Percentiles rank a stretch among this genome's conserved stretches.
Evolutionary conservation across 1,140 invertebrate species (phyloP).

Genomic region (Eumaeus atala): DNA sequence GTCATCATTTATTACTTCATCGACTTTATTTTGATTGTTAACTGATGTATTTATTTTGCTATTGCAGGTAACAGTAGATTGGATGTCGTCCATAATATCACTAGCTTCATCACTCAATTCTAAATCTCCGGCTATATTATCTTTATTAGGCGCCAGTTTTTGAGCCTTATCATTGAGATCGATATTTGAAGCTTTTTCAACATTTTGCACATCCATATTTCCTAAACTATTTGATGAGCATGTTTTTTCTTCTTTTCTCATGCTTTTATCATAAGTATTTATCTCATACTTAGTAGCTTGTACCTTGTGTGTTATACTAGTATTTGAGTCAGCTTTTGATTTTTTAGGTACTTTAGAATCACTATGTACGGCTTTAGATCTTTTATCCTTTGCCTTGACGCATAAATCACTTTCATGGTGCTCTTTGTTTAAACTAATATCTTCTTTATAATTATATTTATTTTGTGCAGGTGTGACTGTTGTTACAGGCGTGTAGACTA

Average conservation of each 20-base stretch:
- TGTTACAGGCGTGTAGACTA: no score
- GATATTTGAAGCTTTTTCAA: neutral
- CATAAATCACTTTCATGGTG: conserved; percentile 1
- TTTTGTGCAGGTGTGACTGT: no score
- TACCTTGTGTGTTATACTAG: no score
- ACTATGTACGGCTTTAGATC: neutral
- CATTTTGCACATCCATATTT: no score
- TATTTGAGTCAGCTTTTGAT: conserved; percentile 11
- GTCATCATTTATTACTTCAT: neutral
- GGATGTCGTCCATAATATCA: conserved; percentile 32
- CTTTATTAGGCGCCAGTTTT: neutral
- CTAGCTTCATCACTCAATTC: conserved; percentile 58
- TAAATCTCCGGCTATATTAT: conserved; percentile 48
- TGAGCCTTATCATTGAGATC: neutral
- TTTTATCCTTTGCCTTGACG: neutral
- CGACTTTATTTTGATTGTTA: neutral
- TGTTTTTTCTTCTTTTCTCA: no score
- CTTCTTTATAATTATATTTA: no score
- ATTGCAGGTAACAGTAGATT: neutral
- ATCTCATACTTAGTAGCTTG: no score
- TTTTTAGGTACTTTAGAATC: conserved; percentile 23
- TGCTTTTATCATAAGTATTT: no score
- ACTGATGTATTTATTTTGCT: neutral
- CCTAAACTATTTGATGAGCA: no score
- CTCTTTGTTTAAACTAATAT: neutral